These are phyloP conservation scores for Agelastica alni DNA, from an alignment of 2,888 invertebrate genomes.

Conservation along the genomic window DNA sequence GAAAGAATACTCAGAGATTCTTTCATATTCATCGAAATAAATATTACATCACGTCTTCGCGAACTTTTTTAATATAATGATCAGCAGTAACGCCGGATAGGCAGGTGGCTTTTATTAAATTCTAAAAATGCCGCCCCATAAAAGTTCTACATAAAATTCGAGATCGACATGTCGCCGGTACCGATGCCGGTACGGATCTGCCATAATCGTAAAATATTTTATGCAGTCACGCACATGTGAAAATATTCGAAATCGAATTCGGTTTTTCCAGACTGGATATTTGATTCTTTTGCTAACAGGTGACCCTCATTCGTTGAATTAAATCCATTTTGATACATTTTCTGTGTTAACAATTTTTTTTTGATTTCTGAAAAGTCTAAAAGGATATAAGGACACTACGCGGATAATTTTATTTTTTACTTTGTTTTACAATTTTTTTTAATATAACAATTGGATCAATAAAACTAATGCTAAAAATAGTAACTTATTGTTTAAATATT, in stretches of 20 bases:
- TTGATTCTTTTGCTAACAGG: not conserved
- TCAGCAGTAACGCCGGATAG: conserved; percentile 25
- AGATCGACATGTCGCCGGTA: conserved; percentile 26
- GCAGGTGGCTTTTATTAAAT: conserved; percentile 35
- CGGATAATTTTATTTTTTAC: too few species aligned
- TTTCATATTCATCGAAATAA: conserved; percentile 26
- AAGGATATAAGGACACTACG: too few species aligned
- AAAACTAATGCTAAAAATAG: too few species aligned
- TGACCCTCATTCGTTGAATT: conserved; percentile 6
- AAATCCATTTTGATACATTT: not conserved
- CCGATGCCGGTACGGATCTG: conserved; percentile 23
- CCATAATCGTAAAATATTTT: conserved; percentile 35
- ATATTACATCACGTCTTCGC: conserved; percentile 30
- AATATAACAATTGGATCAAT: too few species aligned
- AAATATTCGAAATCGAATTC: conserved; percentile 19
- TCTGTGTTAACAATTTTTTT: too few species aligned
- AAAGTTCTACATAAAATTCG: conserved; percentile 31
- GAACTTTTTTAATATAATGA: conserved; percentile 35
- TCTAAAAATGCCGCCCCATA: conserved; percentile 31
- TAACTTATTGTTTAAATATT: too few species aligned
- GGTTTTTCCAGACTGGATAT: not conserved
- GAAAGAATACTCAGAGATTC: conserved; percentile 6
- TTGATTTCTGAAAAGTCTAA: too few species aligned
- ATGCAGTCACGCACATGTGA: conserved; percentile 33
- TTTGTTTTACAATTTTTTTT: too few species aligned